Evolutionary conservation across 2,113 vertebrate genomes (phyloP).

Genomic region (Crotalus horridus): DNA sequence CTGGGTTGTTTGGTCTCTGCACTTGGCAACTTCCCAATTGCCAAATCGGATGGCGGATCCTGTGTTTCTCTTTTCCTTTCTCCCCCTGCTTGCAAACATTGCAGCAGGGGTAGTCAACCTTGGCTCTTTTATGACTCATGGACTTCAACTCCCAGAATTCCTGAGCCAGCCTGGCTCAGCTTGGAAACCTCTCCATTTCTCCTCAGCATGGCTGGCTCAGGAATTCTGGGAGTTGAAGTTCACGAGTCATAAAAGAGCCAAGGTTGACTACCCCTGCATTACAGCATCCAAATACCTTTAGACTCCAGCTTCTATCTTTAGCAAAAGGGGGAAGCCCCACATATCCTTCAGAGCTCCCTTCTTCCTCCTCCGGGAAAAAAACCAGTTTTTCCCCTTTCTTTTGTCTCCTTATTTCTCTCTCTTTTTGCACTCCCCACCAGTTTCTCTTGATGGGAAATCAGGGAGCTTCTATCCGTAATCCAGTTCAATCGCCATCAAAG

Average conservation of each 20-base stretch:
- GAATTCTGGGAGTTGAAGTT: too few relatives aligned
- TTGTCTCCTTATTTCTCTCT: neutral
- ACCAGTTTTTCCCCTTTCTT: neutral
- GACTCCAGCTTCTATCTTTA: neutral
- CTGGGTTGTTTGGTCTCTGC: neutral
- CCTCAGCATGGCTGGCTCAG: too few relatives aligned
- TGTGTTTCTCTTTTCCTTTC: neutral
- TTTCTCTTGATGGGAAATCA: neutral
- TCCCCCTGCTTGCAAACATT: neutral
- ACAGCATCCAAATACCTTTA: neutral
- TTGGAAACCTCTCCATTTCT: too few relatives aligned
- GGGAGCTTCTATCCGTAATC: neutral
- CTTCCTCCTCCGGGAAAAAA: neutral
- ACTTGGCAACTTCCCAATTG: neutral
- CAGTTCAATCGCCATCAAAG: neutral
- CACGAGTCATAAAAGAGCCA: too few relatives aligned
- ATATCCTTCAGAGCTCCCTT: neutral
- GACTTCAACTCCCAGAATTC: too few relatives aligned
- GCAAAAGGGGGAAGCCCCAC: neutral
- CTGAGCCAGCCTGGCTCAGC: too few relatives aligned
- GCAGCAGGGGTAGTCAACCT: too few relatives aligned
- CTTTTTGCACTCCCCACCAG: neutral
- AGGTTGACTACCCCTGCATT: too few relatives aligned
- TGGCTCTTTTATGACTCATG: too few relatives aligned
- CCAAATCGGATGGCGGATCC: neutral